phyloP scores from a whole-genome alignment of 2,888 invertebrate species.

The Poecilobothrus nobilitatus region DNA sequence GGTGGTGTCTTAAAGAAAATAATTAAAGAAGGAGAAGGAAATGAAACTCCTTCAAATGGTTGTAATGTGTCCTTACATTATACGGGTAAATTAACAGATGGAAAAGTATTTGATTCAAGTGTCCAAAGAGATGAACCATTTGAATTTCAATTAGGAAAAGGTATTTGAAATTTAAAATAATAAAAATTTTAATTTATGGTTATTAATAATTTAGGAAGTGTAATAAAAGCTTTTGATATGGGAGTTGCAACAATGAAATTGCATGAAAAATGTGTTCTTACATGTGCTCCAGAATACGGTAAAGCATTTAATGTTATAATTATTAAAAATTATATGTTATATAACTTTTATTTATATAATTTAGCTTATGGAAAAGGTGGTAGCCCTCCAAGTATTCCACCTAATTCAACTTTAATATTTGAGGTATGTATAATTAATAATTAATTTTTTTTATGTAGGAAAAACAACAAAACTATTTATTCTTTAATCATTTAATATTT shows the following conservation, averaged over 20 bases:
- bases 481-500: conserved; percentile 11
- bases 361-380: conserved; percentile 75
- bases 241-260: conserved; percentile 90
- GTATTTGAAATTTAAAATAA: conserved; percentile 43
- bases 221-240: conserved; percentile 92
- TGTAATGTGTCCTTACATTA: conserved; percentile 76
- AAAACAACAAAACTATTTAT: conserved; percentile 18
- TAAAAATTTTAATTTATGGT: conserved; percentile 3
- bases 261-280: conserved; percentile 74
- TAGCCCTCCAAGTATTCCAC: conserved; percentile 80
- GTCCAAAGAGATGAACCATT: conserved; percentile 75
- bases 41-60: conserved; percentile 61
- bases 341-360: not conserved
- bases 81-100: conserved; percentile 75
- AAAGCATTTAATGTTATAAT: not conserved
- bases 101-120: conserved; percentile 88
- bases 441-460: conserved; percentile 2
- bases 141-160: conserved; percentile 77
- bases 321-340: not conserved
- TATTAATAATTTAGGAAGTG: conserved; percentile 49
- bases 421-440: conserved; percentile 51
- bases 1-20: conserved; percentile 39
- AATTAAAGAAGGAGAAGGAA: conserved; percentile 59
- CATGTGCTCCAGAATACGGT: conserved; percentile 72
- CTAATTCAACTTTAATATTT: conserved; percentile 78